Evolutionary conservation across 2,797 vertebrate species (phyloP).

Genomic region (Ctenochaetus hawaiiensis): DNA sequence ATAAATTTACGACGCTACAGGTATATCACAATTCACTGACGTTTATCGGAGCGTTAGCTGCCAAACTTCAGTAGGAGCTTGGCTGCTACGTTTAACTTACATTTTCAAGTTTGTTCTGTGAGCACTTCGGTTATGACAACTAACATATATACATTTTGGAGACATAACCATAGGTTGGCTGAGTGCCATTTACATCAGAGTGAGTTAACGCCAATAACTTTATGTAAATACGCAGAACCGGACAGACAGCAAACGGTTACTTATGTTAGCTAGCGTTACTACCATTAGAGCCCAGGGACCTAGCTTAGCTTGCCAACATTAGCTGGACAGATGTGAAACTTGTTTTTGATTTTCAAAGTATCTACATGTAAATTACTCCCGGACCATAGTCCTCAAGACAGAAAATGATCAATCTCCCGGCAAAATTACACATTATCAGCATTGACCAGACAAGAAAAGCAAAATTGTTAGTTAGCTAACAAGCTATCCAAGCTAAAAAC

Average conservation of each 20-base stretch:
- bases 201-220: conserved; percentile 9
- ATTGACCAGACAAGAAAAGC: not conserved
- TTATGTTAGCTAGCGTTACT: conserved; percentile 39
- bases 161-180: not conserved
- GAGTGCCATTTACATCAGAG: not conserved
- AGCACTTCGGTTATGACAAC: not conserved
- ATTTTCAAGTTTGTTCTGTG: conserved; percentile 1
- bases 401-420: rapidly evolving
- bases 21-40: not conserved
- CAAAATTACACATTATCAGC: not conserved
- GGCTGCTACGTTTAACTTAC: conserved; percentile 31
- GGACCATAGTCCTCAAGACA: rapidly evolving
- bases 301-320: conserved; percentile 53
- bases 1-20: not conserved
- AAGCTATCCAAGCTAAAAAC: conserved; percentile 85
- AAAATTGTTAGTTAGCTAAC: conserved; percentile 53
- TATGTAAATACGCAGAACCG: conserved; percentile 9
- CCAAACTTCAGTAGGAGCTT: conserved; percentile 6
- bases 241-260: conserved; percentile 31
- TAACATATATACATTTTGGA: not conserved
- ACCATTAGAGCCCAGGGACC: conserved; percentile 12
- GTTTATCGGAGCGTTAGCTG: conserved; percentile 14
- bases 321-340: conserved; percentile 55
- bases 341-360: conserved; percentile 1
- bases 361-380: not conserved